Evolutionary conservation across 1,140 invertebrate species (phyloP), one percentile per base, ranked within the genome.

Genomic region (roundworm (Caenorhabditis elegans)): DNA sequence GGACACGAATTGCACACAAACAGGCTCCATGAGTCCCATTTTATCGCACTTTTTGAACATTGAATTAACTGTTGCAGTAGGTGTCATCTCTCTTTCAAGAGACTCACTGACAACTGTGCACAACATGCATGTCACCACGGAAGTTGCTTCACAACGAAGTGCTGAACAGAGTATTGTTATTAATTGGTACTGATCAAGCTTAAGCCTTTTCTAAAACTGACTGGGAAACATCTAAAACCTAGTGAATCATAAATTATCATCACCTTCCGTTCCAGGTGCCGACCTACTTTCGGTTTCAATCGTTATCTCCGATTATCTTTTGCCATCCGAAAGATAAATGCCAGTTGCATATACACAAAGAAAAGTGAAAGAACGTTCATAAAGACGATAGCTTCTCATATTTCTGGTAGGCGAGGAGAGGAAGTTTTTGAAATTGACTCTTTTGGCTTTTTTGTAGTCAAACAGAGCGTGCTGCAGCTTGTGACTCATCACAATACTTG

Each of bases 1-100:
- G 15, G 85, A 83, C n/a, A 84, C 83, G 17, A 84, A 79, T 49
- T 84, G 83, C 24, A 49, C 77, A 53, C 83, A 84, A 13, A 84
- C 39, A 19, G 83, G 70, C 43, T 83, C 82, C 60, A 84, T 84
- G 13, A 84, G 75, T 11, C 83, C 83, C 65, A 84, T 65, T 34
- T 80, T 55, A 26, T 49, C 36, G 70, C 82, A 83, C 55, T 51
- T 39, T 77, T 78, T 83, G 43, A 76, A 84, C 84, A 43, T 60
- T 17, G 79, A 31, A n/a, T 79, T 53, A 49, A 80, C 55, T 13
- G 24, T 70, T n/a, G 31, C 31, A 70, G 60, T 70, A 3, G 60
- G 60, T 19, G 60, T 39, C n/a, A 39, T 39, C 60, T 70, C 34
- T 3, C 19, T 70, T 39, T 39, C 60, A 6, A 70, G 34, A 8